A percentile compares a stretch with the other conserved stretches of the same genome.
Evolutionary conservation across 1,140 invertebrate genomes (phyloP).

Genomic region (Drosophila bocki): DNA sequence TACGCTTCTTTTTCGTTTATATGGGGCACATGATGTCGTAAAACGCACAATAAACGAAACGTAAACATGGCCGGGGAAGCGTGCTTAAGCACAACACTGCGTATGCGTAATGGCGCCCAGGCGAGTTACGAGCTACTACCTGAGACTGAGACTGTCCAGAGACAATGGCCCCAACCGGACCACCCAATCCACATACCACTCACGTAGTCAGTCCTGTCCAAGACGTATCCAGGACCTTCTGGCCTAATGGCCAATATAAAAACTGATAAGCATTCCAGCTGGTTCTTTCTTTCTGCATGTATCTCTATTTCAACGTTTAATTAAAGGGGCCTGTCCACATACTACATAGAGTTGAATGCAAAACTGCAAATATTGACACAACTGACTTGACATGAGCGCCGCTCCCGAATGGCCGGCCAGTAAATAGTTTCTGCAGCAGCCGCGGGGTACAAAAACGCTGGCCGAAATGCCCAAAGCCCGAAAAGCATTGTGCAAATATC

Average conservation of each 20-base stretch:
- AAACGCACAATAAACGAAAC: conserved; percentile 78
- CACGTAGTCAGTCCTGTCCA: conserved; percentile 20
- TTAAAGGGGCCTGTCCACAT: conserved; percentile 50
- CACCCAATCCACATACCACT: conserved; percentile 2
- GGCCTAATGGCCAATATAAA: conserved; percentile 46
- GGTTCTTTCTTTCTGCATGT: conserved; percentile 2
- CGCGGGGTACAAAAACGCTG: conserved; percentile 12
- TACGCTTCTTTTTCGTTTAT: conserved; percentile 51
- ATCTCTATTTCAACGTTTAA: conserved; percentile 58
- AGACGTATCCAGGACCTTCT: neutral
- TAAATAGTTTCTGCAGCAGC: conserved; percentile 41
- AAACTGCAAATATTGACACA: conserved; percentile 70
- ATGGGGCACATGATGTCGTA: conserved; percentile 74
- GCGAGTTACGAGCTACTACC: conserved; percentile 47
- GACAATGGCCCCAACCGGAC: conserved; percentile 38
- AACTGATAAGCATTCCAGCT: conserved; percentile 42
- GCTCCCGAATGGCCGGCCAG: conserved; percentile 6
- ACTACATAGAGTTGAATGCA: conserved; percentile 28
- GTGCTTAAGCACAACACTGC: conserved; percentile 55
- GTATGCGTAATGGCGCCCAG: conserved; percentile 73
- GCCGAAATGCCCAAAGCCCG: conserved; percentile 37
- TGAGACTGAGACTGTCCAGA: conserved; percentile 41
- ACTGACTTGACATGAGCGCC: conserved; percentile 43
- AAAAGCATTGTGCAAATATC: conserved; percentile 60
- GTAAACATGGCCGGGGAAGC: conserved; percentile 53